A percentile compares a stretch with the other conserved stretches of the same genome.
Evolutionary conservation across 2,888 invertebrate species (phyloP).

Genomic region (Heliconius erato): DNA sequence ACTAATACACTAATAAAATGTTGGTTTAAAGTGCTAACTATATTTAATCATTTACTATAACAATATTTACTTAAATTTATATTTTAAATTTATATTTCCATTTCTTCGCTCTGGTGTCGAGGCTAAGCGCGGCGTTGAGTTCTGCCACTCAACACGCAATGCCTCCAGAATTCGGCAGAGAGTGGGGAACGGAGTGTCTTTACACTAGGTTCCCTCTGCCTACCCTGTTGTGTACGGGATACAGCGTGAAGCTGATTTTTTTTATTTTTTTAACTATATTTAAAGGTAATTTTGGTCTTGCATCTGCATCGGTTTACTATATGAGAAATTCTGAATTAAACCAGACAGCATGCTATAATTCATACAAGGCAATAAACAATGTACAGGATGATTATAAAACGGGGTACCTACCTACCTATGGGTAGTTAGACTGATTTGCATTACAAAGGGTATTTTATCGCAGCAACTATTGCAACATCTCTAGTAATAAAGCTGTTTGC

Average conservation of each 20-base stretch:
- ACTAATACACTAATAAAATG: neutral
- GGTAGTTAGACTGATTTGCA: constrained; percentile 55
- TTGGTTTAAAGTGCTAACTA: neutral
- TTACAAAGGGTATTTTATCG: constrained; percentile 45
- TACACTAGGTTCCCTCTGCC: too few species aligned
- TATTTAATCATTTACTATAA: too few species aligned
- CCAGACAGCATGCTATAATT: constrained; percentile 32
- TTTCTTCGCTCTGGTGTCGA: too few species aligned
- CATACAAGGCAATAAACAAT: constrained; percentile 44
- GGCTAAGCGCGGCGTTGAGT: too few species aligned
- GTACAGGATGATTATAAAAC: constrained; percentile 38
- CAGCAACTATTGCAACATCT: constrained; percentile 39
- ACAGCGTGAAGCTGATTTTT: too few species aligned
- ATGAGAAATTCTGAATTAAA: constrained; percentile 28
- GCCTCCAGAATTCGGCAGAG: too few species aligned
- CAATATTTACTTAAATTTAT: too few species aligned
- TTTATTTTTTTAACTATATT: too few species aligned
- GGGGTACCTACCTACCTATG: constrained; percentile 24
- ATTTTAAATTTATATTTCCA: too few species aligned
- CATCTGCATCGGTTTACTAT: constrained; percentile 33
- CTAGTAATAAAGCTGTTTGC: neutral
- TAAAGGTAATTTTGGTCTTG: neutral
- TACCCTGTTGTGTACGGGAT: too few species aligned
- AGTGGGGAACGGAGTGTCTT: too few species aligned
- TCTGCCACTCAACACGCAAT: too few species aligned